These are phyloP conservation scores for Crax fasciolata DNA, from an alignment of 2,797 vertebrate genomes.

Conservation along the genomic window DNA sequence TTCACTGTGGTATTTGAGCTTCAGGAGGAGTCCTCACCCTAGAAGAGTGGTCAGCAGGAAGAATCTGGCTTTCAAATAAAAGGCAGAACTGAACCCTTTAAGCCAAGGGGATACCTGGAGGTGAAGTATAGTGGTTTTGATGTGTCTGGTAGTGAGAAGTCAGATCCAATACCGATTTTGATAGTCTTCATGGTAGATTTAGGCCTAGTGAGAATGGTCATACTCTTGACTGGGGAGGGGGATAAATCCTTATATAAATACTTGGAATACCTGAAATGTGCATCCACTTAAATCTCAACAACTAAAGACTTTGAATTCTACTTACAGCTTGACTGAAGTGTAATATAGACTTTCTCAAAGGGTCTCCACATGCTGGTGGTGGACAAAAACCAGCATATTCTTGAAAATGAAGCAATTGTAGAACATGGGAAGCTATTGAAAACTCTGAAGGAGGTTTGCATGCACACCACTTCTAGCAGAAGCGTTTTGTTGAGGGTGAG, in stretches of 20 bases:
- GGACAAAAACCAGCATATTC: background rate
- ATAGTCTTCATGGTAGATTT: background rate
- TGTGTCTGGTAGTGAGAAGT: background rate
- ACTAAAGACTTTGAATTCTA: background rate
- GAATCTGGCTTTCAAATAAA: background rate
- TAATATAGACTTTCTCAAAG: fast-evolving
- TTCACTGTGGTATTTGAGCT: background rate
- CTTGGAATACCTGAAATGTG: background rate
- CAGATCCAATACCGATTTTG: background rate
- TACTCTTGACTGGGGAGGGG: background rate
- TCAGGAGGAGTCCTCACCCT: background rate
- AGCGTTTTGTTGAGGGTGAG: background rate
- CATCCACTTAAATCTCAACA: background rate
- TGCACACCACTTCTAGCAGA: background rate
- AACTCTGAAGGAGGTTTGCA: background rate
- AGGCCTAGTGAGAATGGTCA: background rate
- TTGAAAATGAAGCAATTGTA: background rate
- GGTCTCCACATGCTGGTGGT: background rate
- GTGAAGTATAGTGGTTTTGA: background rate
- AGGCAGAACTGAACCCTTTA: background rate
- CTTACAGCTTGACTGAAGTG: background rate
- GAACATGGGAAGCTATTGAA: background rate
- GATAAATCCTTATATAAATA: background rate
- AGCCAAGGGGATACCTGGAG: background rate
- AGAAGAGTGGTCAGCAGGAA: background rate